These are phyloP conservation scores for Eupeodes corollae DNA, from an alignment of 1,140 invertebrate species.

Conservation along the genomic window DNA sequence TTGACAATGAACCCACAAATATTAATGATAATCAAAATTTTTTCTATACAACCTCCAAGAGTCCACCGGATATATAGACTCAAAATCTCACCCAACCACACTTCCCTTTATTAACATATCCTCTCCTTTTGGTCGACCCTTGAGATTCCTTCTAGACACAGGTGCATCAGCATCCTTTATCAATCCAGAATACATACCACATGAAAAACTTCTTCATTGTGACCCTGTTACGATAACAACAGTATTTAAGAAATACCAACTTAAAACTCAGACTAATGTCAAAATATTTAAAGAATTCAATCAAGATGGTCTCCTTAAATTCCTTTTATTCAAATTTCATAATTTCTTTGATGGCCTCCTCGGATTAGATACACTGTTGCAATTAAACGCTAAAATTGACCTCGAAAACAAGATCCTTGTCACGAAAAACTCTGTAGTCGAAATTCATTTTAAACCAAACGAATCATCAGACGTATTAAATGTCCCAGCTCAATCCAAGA, in stretches of 20 bases:
- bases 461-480: background rate
- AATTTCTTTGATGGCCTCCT: slow-evolving; percentile 1
- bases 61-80: background rate
- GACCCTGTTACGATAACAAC: background rate
- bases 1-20: background rate
- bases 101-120: background rate
- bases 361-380: background rate
- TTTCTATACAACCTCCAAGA: background rate
- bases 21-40: slow-evolving; percentile 2
- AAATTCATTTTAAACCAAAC: background rate
- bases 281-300: slow-evolving; percentile 3
- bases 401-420: background rate
- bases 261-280: background rate
- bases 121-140: background rate
- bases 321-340: slow-evolving; percentile 5
- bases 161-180: slow-evolving; percentile 2
- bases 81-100: background rate
- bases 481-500: background rate
- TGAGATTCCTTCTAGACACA: slow-evolving; percentile 3
- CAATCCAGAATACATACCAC: slow-evolving; percentile 1
- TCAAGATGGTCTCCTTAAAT: background rate
- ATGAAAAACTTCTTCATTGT: background rate
- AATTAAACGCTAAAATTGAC: background rate
- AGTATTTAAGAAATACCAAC: background rate
- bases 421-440: background rate